Percentiles rank a stretch among this genome's conserved stretches.
These are phyloP conservation scores for Pitta sordida DNA, from an alignment of 2,113 vertebrate genomes.

Conservation along the genomic window DNA sequence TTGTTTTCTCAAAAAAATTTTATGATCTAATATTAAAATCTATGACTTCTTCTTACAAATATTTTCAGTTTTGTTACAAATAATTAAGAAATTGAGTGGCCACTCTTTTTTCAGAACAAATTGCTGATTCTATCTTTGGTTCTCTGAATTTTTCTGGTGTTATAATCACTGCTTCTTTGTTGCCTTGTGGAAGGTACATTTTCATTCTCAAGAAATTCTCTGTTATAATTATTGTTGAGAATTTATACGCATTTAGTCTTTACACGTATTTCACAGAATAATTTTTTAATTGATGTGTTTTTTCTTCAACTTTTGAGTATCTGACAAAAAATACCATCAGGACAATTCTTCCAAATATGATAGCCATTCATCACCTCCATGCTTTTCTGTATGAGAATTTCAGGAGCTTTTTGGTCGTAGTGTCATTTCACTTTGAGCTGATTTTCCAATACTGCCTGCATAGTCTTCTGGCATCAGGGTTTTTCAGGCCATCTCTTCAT, in stretches of 20 bases:
- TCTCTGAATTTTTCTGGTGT: neutral
- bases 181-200: neutral
- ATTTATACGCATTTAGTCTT: neutral
- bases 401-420: neutral
- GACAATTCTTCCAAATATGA: neutral
- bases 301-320: neutral
- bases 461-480: neutral
- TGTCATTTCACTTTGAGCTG: neutral
- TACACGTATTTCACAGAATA: neutral
- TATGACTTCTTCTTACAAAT: neutral
- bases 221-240: neutral
- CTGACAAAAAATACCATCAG: neutral
- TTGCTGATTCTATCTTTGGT: neutral
- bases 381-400: neutral
- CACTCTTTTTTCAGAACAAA: neutral
- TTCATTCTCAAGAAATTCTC: neutral
- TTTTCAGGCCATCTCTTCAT: neutral
- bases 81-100: accelerated
- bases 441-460: neutral
- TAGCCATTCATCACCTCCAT: neutral
- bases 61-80: neutral
- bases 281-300: neutral
- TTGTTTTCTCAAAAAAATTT: neutral
- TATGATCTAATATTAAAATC: neutral
- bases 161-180: neutral